phyloP scores from a whole-genome alignment of 2,113 vertebrate species.

The Calidris pugnax region DNA sequence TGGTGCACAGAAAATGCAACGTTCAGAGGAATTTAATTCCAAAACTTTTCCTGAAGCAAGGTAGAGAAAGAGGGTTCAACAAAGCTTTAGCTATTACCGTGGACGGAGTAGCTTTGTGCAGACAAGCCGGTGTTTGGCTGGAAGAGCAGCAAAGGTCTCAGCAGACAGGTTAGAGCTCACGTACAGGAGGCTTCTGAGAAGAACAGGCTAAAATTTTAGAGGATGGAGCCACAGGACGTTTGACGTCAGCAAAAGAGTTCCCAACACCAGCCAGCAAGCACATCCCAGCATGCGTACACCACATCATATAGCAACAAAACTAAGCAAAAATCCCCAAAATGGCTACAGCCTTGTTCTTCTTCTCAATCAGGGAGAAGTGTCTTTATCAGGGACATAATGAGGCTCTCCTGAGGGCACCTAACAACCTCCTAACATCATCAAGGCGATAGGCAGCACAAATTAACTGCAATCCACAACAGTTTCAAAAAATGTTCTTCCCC shows the following conservation, averaged over 20 bases:
- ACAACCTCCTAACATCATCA: not conserved
- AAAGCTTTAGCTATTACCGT: not conserved
- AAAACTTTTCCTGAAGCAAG: not conserved
- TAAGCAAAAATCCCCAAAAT: not conserved
- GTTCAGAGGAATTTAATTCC: not conserved
- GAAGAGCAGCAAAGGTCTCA: not conserved
- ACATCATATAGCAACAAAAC: not conserved
- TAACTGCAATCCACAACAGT: not conserved
- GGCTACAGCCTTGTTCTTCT: not conserved
- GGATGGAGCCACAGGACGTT: not conserved
- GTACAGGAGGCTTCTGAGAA: not conserved
- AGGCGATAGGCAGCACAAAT: not conserved
- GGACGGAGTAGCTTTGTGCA: not conserved
- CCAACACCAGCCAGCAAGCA: not conserved
- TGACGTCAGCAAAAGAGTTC: not conserved
- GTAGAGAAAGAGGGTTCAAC: not conserved
- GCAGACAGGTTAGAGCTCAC: not conserved
- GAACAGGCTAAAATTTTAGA: not conserved
- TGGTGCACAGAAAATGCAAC: not conserved
- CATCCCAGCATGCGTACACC: rapidly evolving
- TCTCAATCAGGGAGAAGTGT: not conserved
- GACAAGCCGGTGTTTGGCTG: not conserved
- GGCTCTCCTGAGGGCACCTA: not conserved
- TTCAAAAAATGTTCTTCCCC: not conserved
- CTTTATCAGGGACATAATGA: not conserved